Conservation (phyloP, 1,140 invertebrate genomes). For the Thaumatotibia leucotreta region DNA sequence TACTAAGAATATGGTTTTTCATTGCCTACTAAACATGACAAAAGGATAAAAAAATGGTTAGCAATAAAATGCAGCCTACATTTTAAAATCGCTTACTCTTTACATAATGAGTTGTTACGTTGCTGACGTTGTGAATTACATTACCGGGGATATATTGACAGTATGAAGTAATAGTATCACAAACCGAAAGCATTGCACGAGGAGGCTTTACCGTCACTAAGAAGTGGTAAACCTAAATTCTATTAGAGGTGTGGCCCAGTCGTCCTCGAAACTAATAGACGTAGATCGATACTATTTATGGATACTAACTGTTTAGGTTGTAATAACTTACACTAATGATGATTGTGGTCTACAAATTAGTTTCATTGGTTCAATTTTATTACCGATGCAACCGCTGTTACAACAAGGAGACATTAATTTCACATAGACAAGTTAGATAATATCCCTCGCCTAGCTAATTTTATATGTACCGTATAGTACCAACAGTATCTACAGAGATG, state of each 20-base stretch:
- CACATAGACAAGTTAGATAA: background rate
- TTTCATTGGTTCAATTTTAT: no score
- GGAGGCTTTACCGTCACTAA: no score
- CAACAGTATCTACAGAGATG: no score
- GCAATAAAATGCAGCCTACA: background rate
- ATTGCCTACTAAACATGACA: background rate
- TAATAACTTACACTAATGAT: background rate
- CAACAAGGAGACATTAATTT: background rate
- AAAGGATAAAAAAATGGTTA: background rate
- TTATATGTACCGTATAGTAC: background rate
- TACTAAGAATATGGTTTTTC: no score
- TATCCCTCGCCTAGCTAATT: background rate
- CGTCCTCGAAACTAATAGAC: conserved; percentile 3
- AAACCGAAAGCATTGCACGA: no score
- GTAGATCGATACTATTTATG: no score
- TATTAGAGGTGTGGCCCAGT: background rate
- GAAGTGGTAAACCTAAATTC: background rate
- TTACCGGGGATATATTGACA: background rate
- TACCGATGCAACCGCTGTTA: no score
- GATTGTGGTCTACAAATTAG: no score
- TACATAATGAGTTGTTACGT: background rate
- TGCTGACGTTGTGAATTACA: background rate
- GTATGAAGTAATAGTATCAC: background rate
- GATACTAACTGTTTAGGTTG: no score
- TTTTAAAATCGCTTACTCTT: background rate